Conservation (phyloP, 2,888 invertebrate genomes). For the Aphodius granarius region DNA sequence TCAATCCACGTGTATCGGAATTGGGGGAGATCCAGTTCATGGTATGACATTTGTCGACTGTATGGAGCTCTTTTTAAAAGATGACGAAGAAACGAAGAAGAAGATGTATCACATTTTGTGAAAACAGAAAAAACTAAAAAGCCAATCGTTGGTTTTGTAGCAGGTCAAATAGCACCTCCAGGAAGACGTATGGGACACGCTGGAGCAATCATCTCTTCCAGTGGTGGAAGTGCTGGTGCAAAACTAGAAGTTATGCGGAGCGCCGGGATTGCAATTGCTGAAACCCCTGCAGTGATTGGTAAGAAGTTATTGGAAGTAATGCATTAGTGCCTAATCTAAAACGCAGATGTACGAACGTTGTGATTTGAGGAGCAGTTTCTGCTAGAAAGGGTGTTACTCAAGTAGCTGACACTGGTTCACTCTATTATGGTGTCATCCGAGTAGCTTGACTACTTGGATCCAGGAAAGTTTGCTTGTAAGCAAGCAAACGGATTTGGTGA, state of each 20-base stretch:
- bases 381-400: no score
- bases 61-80: slow-evolving; percentile 87
- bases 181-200: slow-evolving; percentile 99
- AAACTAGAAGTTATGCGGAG: slow-evolving; percentile 89
- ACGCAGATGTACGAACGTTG: no score
- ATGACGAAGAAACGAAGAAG: slow-evolving; percentile 94
- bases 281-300: slow-evolving; percentile 92
- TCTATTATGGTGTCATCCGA: no score
- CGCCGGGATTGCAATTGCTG: slow-evolving; percentile 87
- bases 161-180: slow-evolving; percentile 95
- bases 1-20: slow-evolving; percentile 96
- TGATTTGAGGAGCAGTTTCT: no score
- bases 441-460: no score
- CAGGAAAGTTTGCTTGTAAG: no score
- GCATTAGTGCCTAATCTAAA: no score
- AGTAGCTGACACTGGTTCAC: no score
- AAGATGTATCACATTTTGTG: slow-evolving; percentile 89
- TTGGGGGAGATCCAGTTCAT: slow-evolving; percentile 94
- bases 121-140: slow-evolving; percentile 75
- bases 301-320: slow-evolving; percentile 67
- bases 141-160: slow-evolving; percentile 97
- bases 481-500: no score
- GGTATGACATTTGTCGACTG: slow-evolving; percentile 99
- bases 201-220: slow-evolving; percentile 97
- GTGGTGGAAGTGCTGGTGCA: slow-evolving; percentile 93